Base-by-base conservation (phyloP, 2,888 invertebrate genomes). In the Diabrotica balteata region DNA sequence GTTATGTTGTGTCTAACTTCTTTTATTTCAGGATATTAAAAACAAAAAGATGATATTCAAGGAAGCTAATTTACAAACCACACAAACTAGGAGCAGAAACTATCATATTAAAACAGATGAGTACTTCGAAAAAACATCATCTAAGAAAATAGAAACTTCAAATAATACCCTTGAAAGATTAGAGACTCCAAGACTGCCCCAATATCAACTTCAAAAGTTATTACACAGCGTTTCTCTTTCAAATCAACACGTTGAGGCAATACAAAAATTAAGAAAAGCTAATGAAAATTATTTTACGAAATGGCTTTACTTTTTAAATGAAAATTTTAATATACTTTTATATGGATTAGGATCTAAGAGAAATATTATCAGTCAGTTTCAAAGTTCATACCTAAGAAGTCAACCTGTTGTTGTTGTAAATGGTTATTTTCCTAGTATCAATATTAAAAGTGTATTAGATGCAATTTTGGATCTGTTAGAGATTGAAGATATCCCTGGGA, bases 301-400 rank as follows among this genome's bases (percentile, higher is more conserved):
- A 82, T 95, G 95, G 95, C 80, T 92, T 62, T 91, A 88, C 76
- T 82, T 89, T 59, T 84, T 89, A 46, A 93, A 94, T 80, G 93
- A 96, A 86, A 93, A 93, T 46, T 96, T 92, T 80, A 97, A 93
- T 79, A 86, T 97, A 60, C 84, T 97, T 50, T 83, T 97, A 0
- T 94, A 96, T 83, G 98, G 98, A 0, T 85, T 96, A 59, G 98
- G 98, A 0, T 97, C 97, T 0, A 98, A 98, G 82, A 87, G 91
- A 51, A 85, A 87, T 44, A 84, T 98, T 32, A 83, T 98, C 46
- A 89, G 92, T 71, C 85, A 90, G 69, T 97, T 97, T 82, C 91
- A 93, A 78, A 84, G 84, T 17, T 85, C 89, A 70, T 83, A 87
- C 42, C 81, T 92, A 10, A 77, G 83, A 1, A 84, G 90, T 45